phyloP scores from a whole-genome alignment of 2,797 vertebrate species.

The Danio kyathit region DNA sequence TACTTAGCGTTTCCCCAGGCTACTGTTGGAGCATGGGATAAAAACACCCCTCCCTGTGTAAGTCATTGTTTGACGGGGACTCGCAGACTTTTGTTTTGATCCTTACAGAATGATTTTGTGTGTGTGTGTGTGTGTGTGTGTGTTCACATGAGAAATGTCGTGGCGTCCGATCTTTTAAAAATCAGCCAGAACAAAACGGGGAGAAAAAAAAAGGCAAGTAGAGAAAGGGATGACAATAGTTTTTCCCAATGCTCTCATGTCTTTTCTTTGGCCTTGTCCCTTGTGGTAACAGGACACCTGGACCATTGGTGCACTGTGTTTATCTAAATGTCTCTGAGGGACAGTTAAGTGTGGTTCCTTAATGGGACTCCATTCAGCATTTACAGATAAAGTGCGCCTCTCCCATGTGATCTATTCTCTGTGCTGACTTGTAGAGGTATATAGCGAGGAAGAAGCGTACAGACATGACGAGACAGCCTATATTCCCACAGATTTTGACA shows the following conservation, averaged over 20 bases:
- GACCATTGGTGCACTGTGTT: constrained; percentile 78
- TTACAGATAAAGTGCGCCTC: constrained; percentile 68
- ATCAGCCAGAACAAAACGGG: constrained; percentile 58
- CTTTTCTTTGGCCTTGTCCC: constrained; percentile 76
- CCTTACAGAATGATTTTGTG: constrained; percentile 72
- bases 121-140: constrained; percentile 70
- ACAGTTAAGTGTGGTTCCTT: constrained; percentile 74
- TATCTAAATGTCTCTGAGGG: constrained; percentile 80
- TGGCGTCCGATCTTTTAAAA: constrained; percentile 73
- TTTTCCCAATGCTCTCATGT: constrained; percentile 75
- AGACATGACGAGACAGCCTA: constrained; percentile 32
- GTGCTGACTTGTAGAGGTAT: constrained; percentile 60
- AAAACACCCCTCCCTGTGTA: constrained; percentile 64
- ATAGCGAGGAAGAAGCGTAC: constrained; percentile 42
- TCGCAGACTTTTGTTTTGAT: constrained; percentile 74
- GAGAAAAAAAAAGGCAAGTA: constrained; percentile 63
- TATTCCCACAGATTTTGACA: constrained; percentile 42
- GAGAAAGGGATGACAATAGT: constrained; percentile 71
- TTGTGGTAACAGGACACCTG: constrained; percentile 77
- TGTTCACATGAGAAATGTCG: constrained; percentile 79
- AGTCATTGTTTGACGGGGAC: constrained; percentile 80
- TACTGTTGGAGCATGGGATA: constrained; percentile 71
- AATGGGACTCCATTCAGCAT: constrained; percentile 75
- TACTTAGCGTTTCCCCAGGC: constrained; percentile 68
- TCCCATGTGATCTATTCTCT: constrained; percentile 77